Evolutionary conservation across 2,113 vertebrate species (phyloP).

Genomic region (Microcebus lehilahytsara): DNA sequence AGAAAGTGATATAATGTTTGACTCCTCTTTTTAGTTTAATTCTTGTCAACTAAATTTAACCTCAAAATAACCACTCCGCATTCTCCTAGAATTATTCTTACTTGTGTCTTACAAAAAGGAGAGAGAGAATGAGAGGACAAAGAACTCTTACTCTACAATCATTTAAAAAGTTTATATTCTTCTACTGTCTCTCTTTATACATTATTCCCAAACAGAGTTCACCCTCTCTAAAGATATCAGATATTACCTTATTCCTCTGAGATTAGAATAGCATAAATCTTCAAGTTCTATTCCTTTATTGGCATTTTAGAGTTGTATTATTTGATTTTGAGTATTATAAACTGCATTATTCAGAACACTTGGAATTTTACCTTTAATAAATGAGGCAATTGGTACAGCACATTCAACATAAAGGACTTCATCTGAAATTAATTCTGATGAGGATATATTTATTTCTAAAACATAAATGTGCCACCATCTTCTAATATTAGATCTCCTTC

Average conservation of each 20-base stretch:
- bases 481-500: neutral
- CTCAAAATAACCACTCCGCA: neutral
- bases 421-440: neutral
- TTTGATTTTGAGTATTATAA: neutral
- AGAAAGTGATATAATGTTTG: neutral
- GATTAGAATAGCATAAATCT: neutral
- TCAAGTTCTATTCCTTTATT: neutral
- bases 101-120: neutral
- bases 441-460: constrained; percentile 33
- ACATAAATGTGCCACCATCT: neutral
- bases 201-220: neutral
- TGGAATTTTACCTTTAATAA: constrained; percentile 2
- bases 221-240: neutral
- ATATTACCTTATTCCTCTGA: neutral
- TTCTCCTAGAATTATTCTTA: neutral
- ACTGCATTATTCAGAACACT: neutral
- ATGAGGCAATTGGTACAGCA: neutral
- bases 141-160: neutral
- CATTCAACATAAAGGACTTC: neutral
- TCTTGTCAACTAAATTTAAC: neutral
- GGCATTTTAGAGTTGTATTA: neutral
- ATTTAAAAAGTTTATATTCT: neutral
- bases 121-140: neutral
- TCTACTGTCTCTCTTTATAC: neutral
- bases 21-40: neutral